A percentile compares a stretch with the other conserved stretches of the same genome.
Evolutionary conservation across 2,113 vertebrate species (phyloP).

Genomic region (Oophaga pumilio): DNA sequence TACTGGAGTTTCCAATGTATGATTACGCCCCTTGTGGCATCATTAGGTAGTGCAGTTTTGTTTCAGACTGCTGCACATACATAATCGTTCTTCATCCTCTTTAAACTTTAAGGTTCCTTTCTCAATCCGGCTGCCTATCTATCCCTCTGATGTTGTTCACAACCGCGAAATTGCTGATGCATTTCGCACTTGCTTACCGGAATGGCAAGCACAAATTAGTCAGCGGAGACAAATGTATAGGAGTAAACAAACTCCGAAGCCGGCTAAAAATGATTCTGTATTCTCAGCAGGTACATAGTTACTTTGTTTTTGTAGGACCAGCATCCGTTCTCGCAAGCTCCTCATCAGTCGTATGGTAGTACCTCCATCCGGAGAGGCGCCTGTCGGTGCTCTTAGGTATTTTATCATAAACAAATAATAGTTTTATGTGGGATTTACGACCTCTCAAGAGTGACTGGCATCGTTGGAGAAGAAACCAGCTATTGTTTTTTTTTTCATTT

Average conservation of each 20-base stretch:
- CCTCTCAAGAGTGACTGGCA: not conserved
- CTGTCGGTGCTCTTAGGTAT: too few species aligned
- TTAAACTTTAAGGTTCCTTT: not conserved
- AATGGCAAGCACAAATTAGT: not conserved
- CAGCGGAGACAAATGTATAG: not conserved
- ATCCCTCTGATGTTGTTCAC: not conserved
- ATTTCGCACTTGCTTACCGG: not conserved
- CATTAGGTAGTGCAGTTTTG: not conserved
- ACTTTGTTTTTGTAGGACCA: not conserved
- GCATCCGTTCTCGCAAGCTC: not conserved
- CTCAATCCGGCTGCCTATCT: too few species aligned
- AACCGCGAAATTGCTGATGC: not conserved
- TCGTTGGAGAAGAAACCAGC: not conserved
- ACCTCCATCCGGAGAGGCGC: not conserved
- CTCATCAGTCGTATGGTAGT: not conserved
- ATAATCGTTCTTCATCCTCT: not conserved
- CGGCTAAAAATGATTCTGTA: not conserved
- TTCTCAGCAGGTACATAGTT: not conserved
- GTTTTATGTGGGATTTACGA: not conserved
- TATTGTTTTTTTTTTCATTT: too few species aligned
- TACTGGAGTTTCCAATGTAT: not conserved
- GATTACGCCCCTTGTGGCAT: not conserved
- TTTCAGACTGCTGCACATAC: not conserved
- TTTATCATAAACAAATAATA: not conserved
- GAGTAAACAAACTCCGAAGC: not conserved